Base-by-base conservation (phyloP, 2,888 invertebrate species). In the Rutpela maculata region DNA sequence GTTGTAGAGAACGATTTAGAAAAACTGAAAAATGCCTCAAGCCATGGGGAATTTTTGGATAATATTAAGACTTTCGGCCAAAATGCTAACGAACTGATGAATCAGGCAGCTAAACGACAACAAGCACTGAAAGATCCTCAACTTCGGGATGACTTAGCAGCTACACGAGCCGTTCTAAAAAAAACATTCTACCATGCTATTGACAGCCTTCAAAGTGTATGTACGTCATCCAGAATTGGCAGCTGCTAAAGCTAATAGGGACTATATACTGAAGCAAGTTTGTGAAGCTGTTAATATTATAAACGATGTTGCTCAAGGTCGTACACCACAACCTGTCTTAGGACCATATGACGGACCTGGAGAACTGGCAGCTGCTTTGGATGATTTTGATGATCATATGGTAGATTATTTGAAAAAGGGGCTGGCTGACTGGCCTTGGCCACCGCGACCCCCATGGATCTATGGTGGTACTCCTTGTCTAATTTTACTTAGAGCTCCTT, bases 311-410 rank as follows among this genome's bases (percentile, higher is more conserved):
- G 98, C 98, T 0, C 97, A 98, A 90, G 98, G 97, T 3, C 93
- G 96, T 81, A 93, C 94, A 1, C 92, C 93, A 3, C 91, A 91
- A 78, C 92, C 92, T 31, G 93, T 93, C 76, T 92, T 92, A 81
- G 92, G 93, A 81, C 93, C 94, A 0, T 96, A 95, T 72, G 98
- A 97, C 86, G 98, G 98, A 0, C 97, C 98, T 0, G 99, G 99
- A 0, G 98, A 98, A 89, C 90, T 99, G 78, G 98, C 99, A 17
- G 97, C 98, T 76, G 98, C 98, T 6, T 92, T 99, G 15, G 98
- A 99, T 89, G 98, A 99, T 88, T 98, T 99, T 87, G 98, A 99
- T 91, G n/a, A n/a, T n/a, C n/a, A n/a, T n/a, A n/a, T n/a, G n/a
- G n/a, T n/a, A n/a, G n/a, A n/a, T n/a, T n/a, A n/a, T n/a, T n/a